A percentile compares a stretch with the other conserved stretches of the same genome.
These are phyloP conservation scores for Chinchilla lanigera DNA, from an alignment of 2,113 vertebrate species.

Conservation along the genomic window DNA sequence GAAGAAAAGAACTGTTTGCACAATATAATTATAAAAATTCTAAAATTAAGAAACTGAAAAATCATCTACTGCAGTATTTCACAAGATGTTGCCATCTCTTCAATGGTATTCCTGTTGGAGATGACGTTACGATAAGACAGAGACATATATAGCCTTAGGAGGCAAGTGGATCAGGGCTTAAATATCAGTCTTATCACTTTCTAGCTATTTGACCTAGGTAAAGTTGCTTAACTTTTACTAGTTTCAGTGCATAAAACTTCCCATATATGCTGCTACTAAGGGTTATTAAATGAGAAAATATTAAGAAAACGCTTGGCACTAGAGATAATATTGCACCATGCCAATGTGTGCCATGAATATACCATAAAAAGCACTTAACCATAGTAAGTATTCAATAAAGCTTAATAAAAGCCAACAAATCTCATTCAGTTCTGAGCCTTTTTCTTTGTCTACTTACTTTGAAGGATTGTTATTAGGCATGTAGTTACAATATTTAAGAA, in stretches of 20 bases:
- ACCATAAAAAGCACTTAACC: not conserved
- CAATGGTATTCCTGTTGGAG: not conserved
- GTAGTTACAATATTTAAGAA: not conserved
- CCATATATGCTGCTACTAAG: not conserved
- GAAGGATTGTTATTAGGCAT: not conserved
- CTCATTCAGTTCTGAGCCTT: not conserved
- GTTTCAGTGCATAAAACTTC: not conserved
- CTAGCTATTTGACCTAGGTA: not conserved
- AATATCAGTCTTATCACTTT: not conserved
- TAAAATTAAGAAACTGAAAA: conserved; percentile 9
- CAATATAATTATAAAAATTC: not conserved
- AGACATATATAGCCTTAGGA: not conserved
- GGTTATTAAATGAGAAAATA: not conserved
- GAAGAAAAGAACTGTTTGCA: not conserved
- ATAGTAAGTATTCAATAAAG: not conserved
- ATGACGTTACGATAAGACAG: not conserved
- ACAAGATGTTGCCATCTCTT: not conserved
- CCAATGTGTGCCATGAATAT: not conserved
- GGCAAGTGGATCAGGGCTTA: not conserved
- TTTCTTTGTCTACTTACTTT: not conserved
- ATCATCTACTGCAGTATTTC: not conserved
- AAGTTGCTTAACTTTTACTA: not conserved
- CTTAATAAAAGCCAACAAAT: not conserved
- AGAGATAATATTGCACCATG: not conserved
- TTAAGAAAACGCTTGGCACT: not conserved